Base-by-base conservation (phyloP, 2,888 invertebrate species). In the Drosophila greeni region DNA sequence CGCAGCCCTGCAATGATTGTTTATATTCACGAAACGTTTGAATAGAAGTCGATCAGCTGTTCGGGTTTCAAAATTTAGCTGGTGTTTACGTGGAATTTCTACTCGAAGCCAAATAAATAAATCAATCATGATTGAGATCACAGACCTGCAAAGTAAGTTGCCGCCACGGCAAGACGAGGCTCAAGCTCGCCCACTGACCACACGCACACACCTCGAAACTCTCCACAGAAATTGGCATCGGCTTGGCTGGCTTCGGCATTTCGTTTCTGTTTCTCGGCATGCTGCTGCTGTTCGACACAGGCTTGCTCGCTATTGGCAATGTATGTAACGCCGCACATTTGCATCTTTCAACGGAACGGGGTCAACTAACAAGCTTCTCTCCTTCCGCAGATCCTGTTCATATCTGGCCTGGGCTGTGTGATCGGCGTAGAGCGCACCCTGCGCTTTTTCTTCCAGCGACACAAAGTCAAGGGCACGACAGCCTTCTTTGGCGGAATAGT, bases 261-360 rank as follows among this genome's bases (percentile, higher is more conserved):
- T 93, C 95, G 64, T 99, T 99, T 89, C 92, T 99, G 8, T 96
- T 99, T 84, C 91, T 99, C 8, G 99, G 99, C 64, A 94, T 98
- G 37, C 85, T 99, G 47, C 90, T 99, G 64, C 90, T 99, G 56
- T 98, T 99, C 88, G 99, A 99, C 89, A 97, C 97, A 90, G 99
- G 99, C 54, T 90, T 99, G 60, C 90, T 99, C 60, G 99, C 99
- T n/a, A 97, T 99, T 88, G 99, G 99, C 87, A 99, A 99, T 92
- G 99, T 99, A 92, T 20, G 29, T 40, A 20, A 31, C 18, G 31
- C 18, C 12, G 9, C 29, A 20, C 16, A 2, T 3, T 5, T 11
- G 11, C n/a, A 12, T 5, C 33, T 11, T 14, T 7, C 16, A 14
- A 8, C 9, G 1, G 39, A 11, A n/a, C n/a, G 34, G 39, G 7